Evolutionary conservation across 2,113 vertebrate genomes (phyloP).

Genomic region (Neolamprologus caudopunctatus): DNA sequence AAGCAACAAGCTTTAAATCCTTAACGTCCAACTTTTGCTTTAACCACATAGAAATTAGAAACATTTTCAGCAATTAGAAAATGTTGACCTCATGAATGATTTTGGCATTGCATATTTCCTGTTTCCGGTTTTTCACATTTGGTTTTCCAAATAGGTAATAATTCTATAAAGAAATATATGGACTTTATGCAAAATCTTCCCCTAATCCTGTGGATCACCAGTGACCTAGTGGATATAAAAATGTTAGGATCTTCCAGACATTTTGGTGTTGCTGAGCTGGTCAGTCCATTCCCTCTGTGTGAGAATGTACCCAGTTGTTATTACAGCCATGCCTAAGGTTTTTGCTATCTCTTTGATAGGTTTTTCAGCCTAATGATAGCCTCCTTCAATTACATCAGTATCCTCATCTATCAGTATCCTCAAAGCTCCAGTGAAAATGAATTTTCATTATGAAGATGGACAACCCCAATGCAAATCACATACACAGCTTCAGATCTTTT

Average conservation of each 20-base stretch:
- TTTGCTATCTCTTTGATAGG: neutral
- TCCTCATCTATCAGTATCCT: neutral
- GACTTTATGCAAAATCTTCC: neutral
- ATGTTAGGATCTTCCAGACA: neutral
- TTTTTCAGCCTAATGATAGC: neutral
- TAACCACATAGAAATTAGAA: neutral
- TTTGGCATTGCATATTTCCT: neutral
- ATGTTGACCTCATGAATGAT: neutral
- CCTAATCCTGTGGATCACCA: neutral
- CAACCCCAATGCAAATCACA: neutral
- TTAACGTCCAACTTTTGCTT: neutral
- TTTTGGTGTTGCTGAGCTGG: neutral
- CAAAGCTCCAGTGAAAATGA: neutral
- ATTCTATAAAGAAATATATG: neutral
- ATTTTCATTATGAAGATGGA: neutral
- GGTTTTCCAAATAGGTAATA: accelerated
- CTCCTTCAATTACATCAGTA: neutral
- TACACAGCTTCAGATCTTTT: neutral
- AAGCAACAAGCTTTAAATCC: neutral
- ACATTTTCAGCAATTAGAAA: neutral
- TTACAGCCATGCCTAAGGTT: neutral
- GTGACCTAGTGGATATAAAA: neutral
- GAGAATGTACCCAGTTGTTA: neutral
- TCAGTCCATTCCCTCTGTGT: neutral
- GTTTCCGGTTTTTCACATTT: accelerated